Evolutionary conservation across 2,797 vertebrate genomes (phyloP), one percentile per base, ranked within the genome.

Genomic region (Lacerta viridis): DNA sequence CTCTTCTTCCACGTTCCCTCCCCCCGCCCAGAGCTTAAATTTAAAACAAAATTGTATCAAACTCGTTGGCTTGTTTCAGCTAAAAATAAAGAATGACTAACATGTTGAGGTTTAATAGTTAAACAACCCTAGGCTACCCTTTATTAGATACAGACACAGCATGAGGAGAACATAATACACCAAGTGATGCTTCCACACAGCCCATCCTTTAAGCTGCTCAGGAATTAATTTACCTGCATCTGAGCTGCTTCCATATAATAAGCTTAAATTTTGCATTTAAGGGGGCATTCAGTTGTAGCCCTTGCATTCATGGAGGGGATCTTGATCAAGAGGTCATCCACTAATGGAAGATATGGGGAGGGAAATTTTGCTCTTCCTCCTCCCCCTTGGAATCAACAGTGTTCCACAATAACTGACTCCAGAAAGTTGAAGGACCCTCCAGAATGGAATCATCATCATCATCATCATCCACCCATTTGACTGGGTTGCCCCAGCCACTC

Each of bases 1-100:
- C 50, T 55, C 50, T 55, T 55, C 43, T 71, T 71, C 55, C 15
- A 80, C 41, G 7, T 59, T 50, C 33, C 55, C 66, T 80, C 50
- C 13, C 50, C 50, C 50, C 50, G 3, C 39, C 39, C 77, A 27
- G 8, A 77, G 27, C n/a, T 55, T 20, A 15, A 18, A 43, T 25
- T 80, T 25, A 23, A 85, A 85, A 18, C 66, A 72, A 87, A 80
- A 69, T 59, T 23, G n/a, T 25, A 80, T 39, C 27, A 64, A n/a
- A 59, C 17, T 17, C 10, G 74, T 7, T 59, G 78, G 36, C 13
- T 71, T 77, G 2, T 79, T 25, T 50, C 25, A 79, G 61, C 33
- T 86, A 50, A 61, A 84, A 85, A 85, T 7, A 13, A 64, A 61
- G n/a, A 33, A 68, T 68, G 3, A 46, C 9, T 33, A 39, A 33